Evolutionary conservation across 2,797 vertebrate species (phyloP).

Genomic region (Falco naumanni): DNA sequence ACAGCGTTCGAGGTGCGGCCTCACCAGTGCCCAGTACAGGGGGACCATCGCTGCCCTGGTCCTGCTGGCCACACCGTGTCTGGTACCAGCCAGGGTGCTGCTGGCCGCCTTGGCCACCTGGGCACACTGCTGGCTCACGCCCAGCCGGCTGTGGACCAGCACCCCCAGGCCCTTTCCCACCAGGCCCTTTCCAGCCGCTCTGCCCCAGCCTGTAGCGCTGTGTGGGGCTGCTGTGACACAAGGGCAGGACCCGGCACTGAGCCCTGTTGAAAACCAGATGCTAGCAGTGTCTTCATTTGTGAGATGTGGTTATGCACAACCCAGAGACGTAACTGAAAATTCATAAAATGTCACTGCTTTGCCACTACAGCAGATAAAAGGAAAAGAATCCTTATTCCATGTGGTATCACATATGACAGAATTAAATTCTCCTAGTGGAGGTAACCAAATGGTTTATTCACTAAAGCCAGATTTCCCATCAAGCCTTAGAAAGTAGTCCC

Average conservation of each 20-base stretch:
- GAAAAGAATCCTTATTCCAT: neutral
- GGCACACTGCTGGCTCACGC: too few species aligned
- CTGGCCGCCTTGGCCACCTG: too few species aligned
- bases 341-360: neutral
- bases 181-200: neutral
- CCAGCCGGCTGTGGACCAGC: neutral
- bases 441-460: neutral
- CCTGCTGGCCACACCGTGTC: too few species aligned
- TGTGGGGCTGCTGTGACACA: neutral
- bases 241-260: rapidly evolving
- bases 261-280: neutral
- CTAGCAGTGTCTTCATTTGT: neutral
- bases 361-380: neutral
- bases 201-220: too few species aligned
- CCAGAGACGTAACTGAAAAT: neutral
- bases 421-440: neutral
- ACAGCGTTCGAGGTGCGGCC: too few species aligned
- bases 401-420: neutral
- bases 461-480: neutral
- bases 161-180: rapidly evolving
- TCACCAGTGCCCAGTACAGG: too few species aligned
- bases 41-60: too few species aligned
- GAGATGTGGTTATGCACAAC: neutral
- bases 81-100: too few species aligned
- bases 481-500: neutral